phyloP scores from a whole-genome alignment of 2,113 vertebrate species.

The Scortum barcoo region DNA sequence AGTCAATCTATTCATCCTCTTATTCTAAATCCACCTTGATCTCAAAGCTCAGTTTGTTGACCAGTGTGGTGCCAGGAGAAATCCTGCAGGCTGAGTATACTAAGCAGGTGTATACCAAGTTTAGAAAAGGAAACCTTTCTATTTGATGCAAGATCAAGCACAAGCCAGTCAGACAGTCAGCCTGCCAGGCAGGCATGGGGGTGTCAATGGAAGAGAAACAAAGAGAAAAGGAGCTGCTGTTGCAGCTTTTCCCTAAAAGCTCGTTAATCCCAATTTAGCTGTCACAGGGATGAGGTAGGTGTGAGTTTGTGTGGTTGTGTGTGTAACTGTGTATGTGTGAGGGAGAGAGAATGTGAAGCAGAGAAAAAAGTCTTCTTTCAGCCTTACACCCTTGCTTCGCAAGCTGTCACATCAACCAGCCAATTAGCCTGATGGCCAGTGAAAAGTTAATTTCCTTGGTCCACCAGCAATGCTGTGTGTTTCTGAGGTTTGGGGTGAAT shows the following conservation, averaged over 20 bases:
- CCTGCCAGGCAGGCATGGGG: slow-evolving; percentile 50
- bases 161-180: slow-evolving; percentile 61
- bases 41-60: slow-evolving; percentile 45
- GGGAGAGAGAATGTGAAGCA: slow-evolving; percentile 19
- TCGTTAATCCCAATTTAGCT: slow-evolving; percentile 79
- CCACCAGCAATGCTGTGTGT: slow-evolving; percentile 22
- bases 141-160: slow-evolving; percentile 75
- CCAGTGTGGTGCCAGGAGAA: slow-evolving; percentile 22
- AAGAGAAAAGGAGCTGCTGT: slow-evolving; percentile 63
- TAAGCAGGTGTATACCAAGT: slow-evolving; percentile 49
- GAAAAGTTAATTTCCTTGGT: slow-evolving; percentile 66
- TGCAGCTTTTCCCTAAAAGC: slow-evolving; percentile 72
- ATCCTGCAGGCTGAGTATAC: slow-evolving; percentile 29
- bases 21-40: slow-evolving; percentile 20
- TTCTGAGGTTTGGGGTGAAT: slow-evolving; percentile 23
- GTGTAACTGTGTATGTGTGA: neutral
- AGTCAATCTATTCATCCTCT: neutral
- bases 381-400: slow-evolving; percentile 20
- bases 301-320: slow-evolving; percentile 32
- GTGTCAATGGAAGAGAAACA: slow-evolving; percentile 66
- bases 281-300: slow-evolving; percentile 63
- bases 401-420: slow-evolving; percentile 63
- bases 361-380: slow-evolving; percentile 48
- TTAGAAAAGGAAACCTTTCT: slow-evolving; percentile 45
- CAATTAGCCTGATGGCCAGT: slow-evolving; percentile 69